Percentiles rank a stretch among this genome's conserved stretches.
Conservation (phyloP, 2,888 invertebrate species). For the Eucera pruinosa region DNA sequence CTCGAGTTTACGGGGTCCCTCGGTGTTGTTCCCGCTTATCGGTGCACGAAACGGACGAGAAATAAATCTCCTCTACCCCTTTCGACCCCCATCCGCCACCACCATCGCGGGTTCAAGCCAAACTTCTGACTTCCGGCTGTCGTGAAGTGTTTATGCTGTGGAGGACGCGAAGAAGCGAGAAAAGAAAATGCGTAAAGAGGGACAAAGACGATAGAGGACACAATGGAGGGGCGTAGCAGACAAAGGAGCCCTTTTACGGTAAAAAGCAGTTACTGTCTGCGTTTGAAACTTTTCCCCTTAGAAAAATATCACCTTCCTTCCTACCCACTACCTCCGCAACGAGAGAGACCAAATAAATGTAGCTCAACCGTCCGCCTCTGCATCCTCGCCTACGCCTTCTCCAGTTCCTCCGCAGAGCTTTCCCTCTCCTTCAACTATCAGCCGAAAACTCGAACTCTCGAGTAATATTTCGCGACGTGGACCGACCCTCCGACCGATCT, state of each 20-base stretch:
- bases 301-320: conserved; percentile 74
- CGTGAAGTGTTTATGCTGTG: conserved; percentile 68
- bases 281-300: conserved; percentile 70
- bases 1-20: conserved; percentile 44
- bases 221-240: conserved; percentile 49
- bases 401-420: conserved; percentile 35
- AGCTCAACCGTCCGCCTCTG: conserved; percentile 48
- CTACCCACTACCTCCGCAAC: conserved; percentile 37
- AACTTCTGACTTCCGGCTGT: conserved; percentile 75
- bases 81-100: not conserved
- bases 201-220: conserved; percentile 23
- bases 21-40: conserved; percentile 51
- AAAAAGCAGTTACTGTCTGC: conserved; percentile 72
- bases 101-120: conserved; percentile 41
- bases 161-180: conserved; percentile 21
- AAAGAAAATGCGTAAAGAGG: conserved; percentile 31
- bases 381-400: conserved; percentile 50
- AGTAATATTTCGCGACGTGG: conserved; percentile 47
- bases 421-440: conserved; percentile 21
- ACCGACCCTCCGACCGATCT: conserved; percentile 18
- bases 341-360: conserved; percentile 66
- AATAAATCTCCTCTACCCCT: conserved; percentile 65
- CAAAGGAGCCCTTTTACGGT: conserved; percentile 75
- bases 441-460: conserved; percentile 23
- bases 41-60: conserved; percentile 49